These are phyloP conservation scores for Scopus umbretta DNA, from an alignment of 2,113 vertebrate species.

Conservation along the genomic window DNA sequence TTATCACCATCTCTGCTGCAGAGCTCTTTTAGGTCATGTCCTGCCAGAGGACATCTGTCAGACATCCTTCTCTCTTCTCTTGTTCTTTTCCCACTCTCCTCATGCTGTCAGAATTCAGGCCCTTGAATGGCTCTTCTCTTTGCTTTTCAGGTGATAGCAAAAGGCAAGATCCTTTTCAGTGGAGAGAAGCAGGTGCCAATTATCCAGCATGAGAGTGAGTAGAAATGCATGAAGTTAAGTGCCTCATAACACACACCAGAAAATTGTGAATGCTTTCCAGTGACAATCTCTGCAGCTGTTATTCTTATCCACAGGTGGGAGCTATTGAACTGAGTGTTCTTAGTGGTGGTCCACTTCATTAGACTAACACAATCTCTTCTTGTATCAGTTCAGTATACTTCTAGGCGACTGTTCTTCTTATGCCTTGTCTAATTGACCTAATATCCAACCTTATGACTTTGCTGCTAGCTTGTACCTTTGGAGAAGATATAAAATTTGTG, in stretches of 20 bases:
- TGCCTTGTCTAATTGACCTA: neutral
- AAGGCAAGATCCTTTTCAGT: conserved; percentile 43
- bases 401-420: neutral
- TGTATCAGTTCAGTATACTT: neutral
- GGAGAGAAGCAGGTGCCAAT: conserved; percentile 33
- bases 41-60: neutral
- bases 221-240: neutral
- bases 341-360: neutral
- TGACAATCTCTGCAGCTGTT: neutral
- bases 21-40: neutral
- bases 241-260: neutral
- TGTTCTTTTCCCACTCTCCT: neutral
- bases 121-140: neutral
- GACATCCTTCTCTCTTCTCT: rapidly evolving
- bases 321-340: neutral
- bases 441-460: neutral
- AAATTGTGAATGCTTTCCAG: neutral
- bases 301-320: neutral
- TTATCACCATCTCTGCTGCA: neutral
- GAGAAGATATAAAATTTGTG: neutral
- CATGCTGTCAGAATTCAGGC: neutral
- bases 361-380: neutral
- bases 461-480: neutral
- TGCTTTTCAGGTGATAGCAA: conserved; percentile 14
- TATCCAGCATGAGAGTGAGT: conserved; percentile 19